Percentiles rank a stretch among this genome's conserved stretches.
Evolutionary conservation across 1,140 invertebrate species (phyloP).

Genomic region (Eubasilissa regina): DNA sequence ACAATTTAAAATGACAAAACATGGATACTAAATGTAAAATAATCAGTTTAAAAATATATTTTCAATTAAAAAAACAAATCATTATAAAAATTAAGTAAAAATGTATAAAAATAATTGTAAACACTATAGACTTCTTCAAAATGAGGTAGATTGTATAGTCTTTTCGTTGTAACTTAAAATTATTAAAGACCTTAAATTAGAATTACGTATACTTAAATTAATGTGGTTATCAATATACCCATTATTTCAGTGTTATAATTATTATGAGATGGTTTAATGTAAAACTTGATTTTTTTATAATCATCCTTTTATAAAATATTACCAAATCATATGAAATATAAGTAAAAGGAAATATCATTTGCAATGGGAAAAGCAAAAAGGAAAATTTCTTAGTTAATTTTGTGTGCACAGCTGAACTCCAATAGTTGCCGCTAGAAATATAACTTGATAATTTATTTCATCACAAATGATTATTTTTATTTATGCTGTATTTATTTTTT

Average conservation of each 20-base stretch:
- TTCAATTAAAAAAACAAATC: constrained; percentile 32
- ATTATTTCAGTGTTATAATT: neutral
- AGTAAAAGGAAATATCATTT: too few species aligned
- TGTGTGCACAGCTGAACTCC: too few species aligned
- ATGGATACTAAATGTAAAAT: constrained; percentile 29
- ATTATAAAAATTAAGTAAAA: constrained; percentile 36
- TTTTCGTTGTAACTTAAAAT: constrained; percentile 59
- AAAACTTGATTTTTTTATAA: neutral
- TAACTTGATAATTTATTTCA: too few species aligned
- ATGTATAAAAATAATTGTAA: constrained; percentile 15
- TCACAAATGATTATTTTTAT: too few species aligned
- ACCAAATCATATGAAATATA: too few species aligned
- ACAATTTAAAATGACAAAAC: too few species aligned
- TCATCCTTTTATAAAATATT: too few species aligned
- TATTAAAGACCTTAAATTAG: constrained; percentile 5
- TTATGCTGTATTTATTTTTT: too few species aligned
- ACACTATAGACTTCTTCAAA: constrained; percentile 56
- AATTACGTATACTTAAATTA: constrained; percentile 12
- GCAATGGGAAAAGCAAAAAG: too few species aligned
- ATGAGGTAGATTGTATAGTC: constrained; percentile 61
- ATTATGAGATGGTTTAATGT: neutral
- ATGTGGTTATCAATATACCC: neutral
- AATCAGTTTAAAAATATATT: constrained; percentile 34
- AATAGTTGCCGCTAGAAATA: too few species aligned
- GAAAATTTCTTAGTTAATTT: too few species aligned